A percentile compares a stretch with the other conserved stretches of the same genome.
Conservation (phyloP, 2,888 invertebrate genomes). For the Imbricaverruca yamaguchii region DNA sequence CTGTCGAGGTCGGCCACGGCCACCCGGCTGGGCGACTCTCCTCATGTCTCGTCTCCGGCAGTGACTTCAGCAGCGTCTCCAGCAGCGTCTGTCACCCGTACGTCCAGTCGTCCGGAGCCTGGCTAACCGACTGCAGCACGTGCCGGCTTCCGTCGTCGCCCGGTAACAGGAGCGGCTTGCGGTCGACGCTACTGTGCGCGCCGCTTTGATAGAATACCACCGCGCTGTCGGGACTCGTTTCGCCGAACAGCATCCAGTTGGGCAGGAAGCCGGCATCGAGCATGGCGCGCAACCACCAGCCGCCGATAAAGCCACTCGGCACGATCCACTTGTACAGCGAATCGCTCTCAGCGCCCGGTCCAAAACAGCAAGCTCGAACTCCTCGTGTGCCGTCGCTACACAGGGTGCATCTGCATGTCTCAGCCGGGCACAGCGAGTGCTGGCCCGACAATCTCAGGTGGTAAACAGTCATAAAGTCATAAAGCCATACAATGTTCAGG, state of each 20-base stretch:
- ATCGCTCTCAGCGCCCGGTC: constrained; percentile 32
- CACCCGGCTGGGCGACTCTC: constrained; percentile 35
- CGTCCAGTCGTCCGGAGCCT: constrained; percentile 35
- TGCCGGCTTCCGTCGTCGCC: constrained; percentile 38
- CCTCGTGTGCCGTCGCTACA: constrained; percentile 37
- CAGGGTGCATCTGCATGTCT: constrained; percentile 34
- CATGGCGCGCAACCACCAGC: constrained; percentile 31
- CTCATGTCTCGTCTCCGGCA: constrained; percentile 36
- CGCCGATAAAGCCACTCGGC: constrained; percentile 35
- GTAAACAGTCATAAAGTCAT: neutral
- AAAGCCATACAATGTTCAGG: no score
- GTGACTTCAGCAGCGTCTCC: constrained; percentile 34
- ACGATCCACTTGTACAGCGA: constrained; percentile 35
- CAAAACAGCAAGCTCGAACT: constrained; percentile 35
- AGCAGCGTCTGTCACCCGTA: constrained; percentile 36
- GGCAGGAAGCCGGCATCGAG: constrained; percentile 36
- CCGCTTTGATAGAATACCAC: constrained; percentile 36
- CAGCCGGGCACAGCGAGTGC: constrained; percentile 31
- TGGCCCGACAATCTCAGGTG: constrained; percentile 33
- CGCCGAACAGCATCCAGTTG: constrained; percentile 34
- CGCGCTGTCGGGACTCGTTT: constrained; percentile 36
- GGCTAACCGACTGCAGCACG: constrained; percentile 35
- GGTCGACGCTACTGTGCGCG: constrained; percentile 22
- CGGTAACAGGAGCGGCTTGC: constrained; percentile 37
- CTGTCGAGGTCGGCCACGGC: constrained; percentile 37